Conservation (phyloP, 2,113 vertebrate genomes). For the Apaloderma vittatum region DNA sequence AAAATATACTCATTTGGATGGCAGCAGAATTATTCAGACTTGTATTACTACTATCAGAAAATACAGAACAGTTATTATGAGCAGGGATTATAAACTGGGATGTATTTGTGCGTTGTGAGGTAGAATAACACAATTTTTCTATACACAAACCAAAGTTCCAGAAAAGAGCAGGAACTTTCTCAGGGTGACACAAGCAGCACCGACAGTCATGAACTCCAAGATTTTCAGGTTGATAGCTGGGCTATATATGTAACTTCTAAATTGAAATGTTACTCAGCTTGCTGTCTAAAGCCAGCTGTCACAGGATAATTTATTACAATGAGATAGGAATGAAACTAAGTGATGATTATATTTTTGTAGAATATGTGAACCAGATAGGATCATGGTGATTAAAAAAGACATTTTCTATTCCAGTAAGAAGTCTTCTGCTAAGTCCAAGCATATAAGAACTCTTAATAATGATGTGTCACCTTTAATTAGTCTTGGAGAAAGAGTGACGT, state of each 20-base stretch:
- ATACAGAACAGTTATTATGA: background rate
- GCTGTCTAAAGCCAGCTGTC: background rate
- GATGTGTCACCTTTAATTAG: accelerated
- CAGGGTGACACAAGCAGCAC: background rate
- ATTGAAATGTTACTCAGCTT: background rate
- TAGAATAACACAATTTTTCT: background rate
- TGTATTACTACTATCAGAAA: background rate
- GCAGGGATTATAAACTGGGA: background rate
- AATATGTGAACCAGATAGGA: background rate
- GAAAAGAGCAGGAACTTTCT: background rate
- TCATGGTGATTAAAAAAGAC: background rate
- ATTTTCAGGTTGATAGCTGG: background rate
- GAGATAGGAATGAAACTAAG: background rate
- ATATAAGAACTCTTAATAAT: background rate
- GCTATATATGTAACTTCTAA: background rate
- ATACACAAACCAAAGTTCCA: background rate
- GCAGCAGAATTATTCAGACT: background rate
- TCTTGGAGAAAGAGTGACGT: background rate
- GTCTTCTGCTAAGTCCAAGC: background rate
- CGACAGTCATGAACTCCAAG: background rate
- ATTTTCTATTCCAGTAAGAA: background rate
- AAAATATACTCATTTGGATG: background rate
- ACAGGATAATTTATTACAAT: background rate
- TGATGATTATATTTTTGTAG: background rate
- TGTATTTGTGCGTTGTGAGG: background rate